A percentile compares a stretch with the other conserved stretches of the same genome.
Evolutionary conservation across 2,113 vertebrate genomes (phyloP).

Genomic region (Ptychochromis oligacanthus): DNA sequence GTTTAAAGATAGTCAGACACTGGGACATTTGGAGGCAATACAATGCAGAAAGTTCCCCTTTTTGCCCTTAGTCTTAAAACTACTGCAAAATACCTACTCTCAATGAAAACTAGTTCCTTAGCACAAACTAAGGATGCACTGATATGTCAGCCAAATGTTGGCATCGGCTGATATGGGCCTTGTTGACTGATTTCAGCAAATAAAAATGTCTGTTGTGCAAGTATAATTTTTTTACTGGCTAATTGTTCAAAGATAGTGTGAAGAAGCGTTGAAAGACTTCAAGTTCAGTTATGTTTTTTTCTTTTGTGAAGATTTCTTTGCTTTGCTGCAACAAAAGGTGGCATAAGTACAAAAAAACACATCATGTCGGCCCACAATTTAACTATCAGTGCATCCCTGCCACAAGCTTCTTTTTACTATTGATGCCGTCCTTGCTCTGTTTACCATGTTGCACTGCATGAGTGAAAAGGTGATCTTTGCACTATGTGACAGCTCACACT

Average conservation of each 20-base stretch:
- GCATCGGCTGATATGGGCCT: neutral
- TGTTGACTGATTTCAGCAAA: neutral
- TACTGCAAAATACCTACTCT: neutral
- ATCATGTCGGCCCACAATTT: neutral
- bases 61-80: slow-evolving; percentile 22
- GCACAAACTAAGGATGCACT: neutral
- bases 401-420: slow-evolving; percentile 3
- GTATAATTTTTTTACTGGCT: neutral
- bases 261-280: neutral
- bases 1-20: neutral
- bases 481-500: slow-evolving; percentile 45
- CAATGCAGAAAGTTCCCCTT: neutral
- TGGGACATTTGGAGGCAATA: neutral
- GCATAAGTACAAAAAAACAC: neutral
- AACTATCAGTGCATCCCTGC: neutral
- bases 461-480: slow-evolving; percentile 52
- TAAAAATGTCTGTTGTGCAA: neutral
- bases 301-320: neutral
- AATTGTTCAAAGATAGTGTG: neutral
- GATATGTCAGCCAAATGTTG: neutral
- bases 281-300: neutral
- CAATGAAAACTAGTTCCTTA: neutral
- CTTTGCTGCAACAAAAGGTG: neutral
- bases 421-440: neutral
- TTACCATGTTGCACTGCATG: slow-evolving; percentile 38